Evolutionary conservation across 2,888 invertebrate genomes (phyloP), one percentile per base, ranked within the genome.

Genomic region (Epinotia demarniana): DNA sequence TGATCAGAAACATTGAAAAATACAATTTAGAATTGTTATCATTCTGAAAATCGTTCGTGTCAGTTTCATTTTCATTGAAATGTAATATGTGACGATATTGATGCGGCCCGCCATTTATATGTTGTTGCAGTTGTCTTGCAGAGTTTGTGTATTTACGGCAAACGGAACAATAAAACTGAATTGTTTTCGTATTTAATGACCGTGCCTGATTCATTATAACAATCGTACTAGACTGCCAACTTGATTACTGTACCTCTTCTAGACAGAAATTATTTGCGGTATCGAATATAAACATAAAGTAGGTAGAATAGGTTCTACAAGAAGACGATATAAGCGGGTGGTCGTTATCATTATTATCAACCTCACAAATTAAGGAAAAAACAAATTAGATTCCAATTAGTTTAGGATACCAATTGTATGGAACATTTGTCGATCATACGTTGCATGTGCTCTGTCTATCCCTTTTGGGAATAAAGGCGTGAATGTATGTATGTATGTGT

Each of bases 121-220:
- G 94, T 80, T 94, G 90, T 82, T 88, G 86, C 80, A 92, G 87
- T 85, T 94, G 94, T 81, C 86, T 88, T 79, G 87, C 87, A 0
- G 93, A 93, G 82, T 94, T 94, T n/a, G 92, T 89, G 75, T 85
- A 88, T 75, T 90, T 80, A 64, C 88, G 82, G 82, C 94, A 94
- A 73, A 85, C 77, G 19, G 85, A 81, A 78, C 93, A 94, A 81
- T 89, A 86, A 82, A 88, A 92, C 81, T 85, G 83, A 76, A 85
- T 84, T 78, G 86, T 89, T 43, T 66, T 73, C 19, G 53, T 23
- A 39, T 70, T 75, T 18, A 53, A 39, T n/a, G 33, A 58, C 11
- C 53, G 33, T 18, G n/a, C 11, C 58, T 53, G 49, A 5, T 71
- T 60, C 64, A 71, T 75, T 43, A 16, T 64, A 19, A 8, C 13